Conservation (phyloP, 1,140 invertebrate species). For the Drosophila nigromelanica region DNA sequence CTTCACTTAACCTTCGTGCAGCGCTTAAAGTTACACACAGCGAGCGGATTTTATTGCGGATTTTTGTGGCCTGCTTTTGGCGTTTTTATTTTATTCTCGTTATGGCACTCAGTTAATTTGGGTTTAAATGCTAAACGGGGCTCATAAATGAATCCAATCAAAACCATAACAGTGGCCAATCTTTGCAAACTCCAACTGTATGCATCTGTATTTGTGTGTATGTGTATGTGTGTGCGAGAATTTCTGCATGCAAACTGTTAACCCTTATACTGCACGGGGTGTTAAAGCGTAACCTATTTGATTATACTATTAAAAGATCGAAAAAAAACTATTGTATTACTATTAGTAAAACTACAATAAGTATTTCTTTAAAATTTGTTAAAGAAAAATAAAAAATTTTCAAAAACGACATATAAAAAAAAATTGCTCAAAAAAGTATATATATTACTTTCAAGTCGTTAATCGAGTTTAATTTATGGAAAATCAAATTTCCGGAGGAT, state of each 20-base stretch:
- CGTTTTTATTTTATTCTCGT: slow-evolving; percentile 1
- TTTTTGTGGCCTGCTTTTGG: slow-evolving; percentile 4
- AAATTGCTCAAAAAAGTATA: no score
- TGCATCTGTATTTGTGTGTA: neutral
- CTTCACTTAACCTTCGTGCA: slow-evolving; percentile 58
- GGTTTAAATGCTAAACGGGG: slow-evolving; percentile 24
- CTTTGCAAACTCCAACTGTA: slow-evolving; percentile 18
- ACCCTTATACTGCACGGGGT: slow-evolving; percentile 12
- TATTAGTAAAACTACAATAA: no score
- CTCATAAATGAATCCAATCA: slow-evolving; percentile 36
- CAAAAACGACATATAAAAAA: no score
- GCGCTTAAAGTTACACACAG: slow-evolving; percentile 35
- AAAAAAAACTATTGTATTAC: no score
- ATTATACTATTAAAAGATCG: neutral
- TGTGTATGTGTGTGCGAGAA: neutral
- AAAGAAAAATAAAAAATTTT: no score
- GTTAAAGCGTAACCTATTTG: neutral
- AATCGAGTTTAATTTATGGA: no score
- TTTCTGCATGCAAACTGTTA: neutral
- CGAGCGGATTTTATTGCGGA: slow-evolving; percentile 16
- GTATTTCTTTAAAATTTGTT: no score
- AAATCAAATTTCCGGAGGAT: no score
- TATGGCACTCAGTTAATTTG: slow-evolving; percentile 29
- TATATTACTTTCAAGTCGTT: no score
- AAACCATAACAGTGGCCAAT: slow-evolving; percentile 16